Conservation (phyloP, 2,888 invertebrate species). For the Phyllotreta cruciferae region DNA sequence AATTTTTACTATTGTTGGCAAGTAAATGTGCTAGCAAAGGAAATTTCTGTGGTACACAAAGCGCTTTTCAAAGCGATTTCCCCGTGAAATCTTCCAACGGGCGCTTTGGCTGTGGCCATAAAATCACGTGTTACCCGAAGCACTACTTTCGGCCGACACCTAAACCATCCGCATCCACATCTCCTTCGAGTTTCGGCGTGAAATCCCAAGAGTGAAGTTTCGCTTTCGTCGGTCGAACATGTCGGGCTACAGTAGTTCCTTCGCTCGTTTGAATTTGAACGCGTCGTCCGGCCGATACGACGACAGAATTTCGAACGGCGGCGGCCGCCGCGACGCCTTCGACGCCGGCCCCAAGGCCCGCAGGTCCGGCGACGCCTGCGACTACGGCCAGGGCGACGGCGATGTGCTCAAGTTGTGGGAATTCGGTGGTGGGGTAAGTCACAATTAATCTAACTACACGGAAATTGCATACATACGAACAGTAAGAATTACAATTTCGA, state of each 20-base stretch:
- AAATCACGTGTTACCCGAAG: not conserved
- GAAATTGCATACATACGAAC: not conserved
- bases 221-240: constrained; percentile 31
- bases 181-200: constrained; percentile 20
- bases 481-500: not conserved
- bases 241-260: constrained; percentile 42
- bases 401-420: constrained; percentile 23
- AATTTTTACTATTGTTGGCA: too few relatives aligned
- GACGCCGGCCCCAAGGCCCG: constrained; percentile 12
- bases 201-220: constrained; percentile 6
- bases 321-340: not conserved
- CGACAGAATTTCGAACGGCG: constrained; percentile 12
- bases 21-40: too few relatives aligned
- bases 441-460: not conserved
- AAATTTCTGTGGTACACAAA: too few relatives aligned
- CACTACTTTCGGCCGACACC: constrained; percentile 10
- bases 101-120: too few relatives aligned
- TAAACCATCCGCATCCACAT: not conserved
- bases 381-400: constrained; percentile 6
- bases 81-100: too few relatives aligned
- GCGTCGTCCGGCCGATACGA: constrained; percentile 34
- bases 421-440: constrained; percentile 28
- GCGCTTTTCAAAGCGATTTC: too few relatives aligned
- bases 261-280: constrained; percentile 38
- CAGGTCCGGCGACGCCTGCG: constrained; percentile 14